A percentile compares a stretch with the other conserved stretches of the same genome.
Conservation (phyloP, 2,113 vertebrate species). For the Ptyas mucosa region DNA sequence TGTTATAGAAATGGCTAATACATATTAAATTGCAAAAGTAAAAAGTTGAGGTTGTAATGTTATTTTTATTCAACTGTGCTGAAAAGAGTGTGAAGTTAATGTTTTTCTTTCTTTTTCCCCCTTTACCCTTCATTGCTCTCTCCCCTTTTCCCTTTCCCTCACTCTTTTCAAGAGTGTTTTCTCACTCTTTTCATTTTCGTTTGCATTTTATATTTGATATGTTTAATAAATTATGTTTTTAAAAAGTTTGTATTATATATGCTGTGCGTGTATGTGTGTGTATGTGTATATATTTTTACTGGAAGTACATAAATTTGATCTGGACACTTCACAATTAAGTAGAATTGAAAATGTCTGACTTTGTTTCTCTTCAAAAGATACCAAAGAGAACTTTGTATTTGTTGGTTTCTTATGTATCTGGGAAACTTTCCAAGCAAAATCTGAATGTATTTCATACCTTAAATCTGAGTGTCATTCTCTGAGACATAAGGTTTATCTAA, state of each 20-base stretch:
- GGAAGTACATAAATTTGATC: slow-evolving; percentile 1
- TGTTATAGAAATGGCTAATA: neutral
- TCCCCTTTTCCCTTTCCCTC: too few species aligned
- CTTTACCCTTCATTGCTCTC: too few species aligned
- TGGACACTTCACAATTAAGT: slow-evolving; percentile 4
- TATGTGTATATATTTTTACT: neutral
- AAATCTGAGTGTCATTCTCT: neutral
- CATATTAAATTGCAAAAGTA: neutral
- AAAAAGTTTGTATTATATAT: neutral
- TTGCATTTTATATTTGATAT: too few species aligned
- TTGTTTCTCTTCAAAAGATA: neutral
- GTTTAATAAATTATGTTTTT: too few species aligned
- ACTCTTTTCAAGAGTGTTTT: too few species aligned
- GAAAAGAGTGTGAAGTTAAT: neutral
- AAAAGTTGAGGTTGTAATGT: neutral
- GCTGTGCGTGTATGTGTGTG: neutral
- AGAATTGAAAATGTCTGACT: neutral
- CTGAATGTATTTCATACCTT: neutral
- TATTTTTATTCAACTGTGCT: neutral
- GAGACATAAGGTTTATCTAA: neutral
- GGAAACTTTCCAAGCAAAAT: neutral
- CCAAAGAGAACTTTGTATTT: neutral
- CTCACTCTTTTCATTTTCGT: too few species aligned
- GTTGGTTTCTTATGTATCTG: neutral
- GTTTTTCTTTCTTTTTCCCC: too few species aligned